Percentiles rank a stretch among this genome's conserved stretches.
phyloP scores from a whole-genome alignment of 2,888 invertebrate species.

The Trachelus iudaicus region DNA sequence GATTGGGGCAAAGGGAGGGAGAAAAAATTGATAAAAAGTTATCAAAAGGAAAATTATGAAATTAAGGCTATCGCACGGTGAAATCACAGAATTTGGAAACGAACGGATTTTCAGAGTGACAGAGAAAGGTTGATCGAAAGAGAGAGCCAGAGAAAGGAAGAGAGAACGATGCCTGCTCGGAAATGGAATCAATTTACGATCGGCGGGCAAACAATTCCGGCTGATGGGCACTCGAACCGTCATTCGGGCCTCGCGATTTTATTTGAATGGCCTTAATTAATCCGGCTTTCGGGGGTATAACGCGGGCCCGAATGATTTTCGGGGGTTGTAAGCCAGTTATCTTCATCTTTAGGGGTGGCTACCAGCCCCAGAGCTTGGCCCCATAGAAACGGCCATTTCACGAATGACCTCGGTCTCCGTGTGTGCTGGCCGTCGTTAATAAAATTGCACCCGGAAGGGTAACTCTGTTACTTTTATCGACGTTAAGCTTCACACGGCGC shows the following conservation, averaged over 20 bases:
- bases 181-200: not conserved
- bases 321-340: conserved; percentile 49
- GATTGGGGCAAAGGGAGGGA: not conserved
- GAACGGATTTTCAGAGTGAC: not conserved
- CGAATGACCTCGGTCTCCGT: not conserved
- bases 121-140: not conserved
- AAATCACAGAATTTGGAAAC: not conserved
- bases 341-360: conserved; percentile 43
- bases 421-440: not conserved
- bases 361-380: not conserved
- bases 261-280: conserved; percentile 55
- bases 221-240: conserved; percentile 16
- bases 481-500: not conserved
- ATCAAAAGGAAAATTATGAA: not conserved
- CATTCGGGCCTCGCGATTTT: conserved; percentile 47
- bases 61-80: not conserved
- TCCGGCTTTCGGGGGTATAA: conserved; percentile 41
- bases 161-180: not conserved
- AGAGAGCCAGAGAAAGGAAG: not conserved
- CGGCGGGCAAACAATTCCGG: not conserved
- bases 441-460: not conserved
- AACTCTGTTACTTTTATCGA: not conserved
- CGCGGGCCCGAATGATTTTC: not conserved
- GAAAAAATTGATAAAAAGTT: not conserved
- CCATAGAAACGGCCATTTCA: not conserved